Evolutionary conservation across 2,888 invertebrate genomes (phyloP), one percentile per base, ranked within the genome.

Genomic region (Liopterus haemorrhoidalis): DNA sequence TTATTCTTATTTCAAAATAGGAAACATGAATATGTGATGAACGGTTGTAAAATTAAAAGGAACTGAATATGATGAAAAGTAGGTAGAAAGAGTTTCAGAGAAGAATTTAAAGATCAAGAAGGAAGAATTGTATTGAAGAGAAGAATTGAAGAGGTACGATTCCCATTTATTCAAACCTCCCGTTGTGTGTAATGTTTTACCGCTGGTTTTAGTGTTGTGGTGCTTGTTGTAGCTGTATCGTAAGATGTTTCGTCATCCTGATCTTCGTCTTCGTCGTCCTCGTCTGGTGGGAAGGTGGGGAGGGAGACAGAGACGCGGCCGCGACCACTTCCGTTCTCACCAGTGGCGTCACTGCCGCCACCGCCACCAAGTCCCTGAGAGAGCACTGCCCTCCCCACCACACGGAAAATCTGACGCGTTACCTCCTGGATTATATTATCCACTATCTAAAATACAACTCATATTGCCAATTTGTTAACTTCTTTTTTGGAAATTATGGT

Each of bases 391-490:
- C 88, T 82, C 35, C 88, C 88, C 62, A 89, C 76, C 50, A 82
- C 75, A 61, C 83, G 79, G 68, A 89, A 78, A 60, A 88, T 70
- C 66, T 77, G 73, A 65, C 80, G 75, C 53, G 81, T 79, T 63
- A 85, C 75, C 69, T 78, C 75, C 74, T 84, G 84, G 67, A 86
- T 80, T 67, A 82, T 82, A 68, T 79, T 75, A 74, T 85, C 84
- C 71, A 85, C 72, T 63, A 83, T 79, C 85, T 79, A 72, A 57
- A 68, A 66, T 66, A 63, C 54, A 58, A 12, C 18, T 14, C 11
- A 36, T 25, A 19, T 40, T 41, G 39, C n/a, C 21, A 21, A 12
- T 25, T 12, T 12, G n/a, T 25, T 25, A 11, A n/a, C 25, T 25
- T 25, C n/a, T 25, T 25, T 4, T n/a, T 12, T 12, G n/a, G 12